phyloP scores from a whole-genome alignment of 2,797 vertebrate genomes.

The Artibeus jamaicensis region DNA sequence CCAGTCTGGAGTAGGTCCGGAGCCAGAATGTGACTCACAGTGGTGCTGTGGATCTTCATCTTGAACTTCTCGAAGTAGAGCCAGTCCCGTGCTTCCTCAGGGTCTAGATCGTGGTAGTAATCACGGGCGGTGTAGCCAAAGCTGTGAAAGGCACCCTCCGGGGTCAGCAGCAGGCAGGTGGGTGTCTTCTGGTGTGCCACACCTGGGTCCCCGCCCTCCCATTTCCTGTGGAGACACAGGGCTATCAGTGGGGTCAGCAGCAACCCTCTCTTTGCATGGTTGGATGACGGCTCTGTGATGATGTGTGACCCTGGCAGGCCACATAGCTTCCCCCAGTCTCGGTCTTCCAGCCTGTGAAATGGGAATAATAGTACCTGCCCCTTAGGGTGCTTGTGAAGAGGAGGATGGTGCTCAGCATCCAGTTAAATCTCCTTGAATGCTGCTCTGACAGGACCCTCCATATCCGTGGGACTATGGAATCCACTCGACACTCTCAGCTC shows the following conservation, averaged over 20 bases:
- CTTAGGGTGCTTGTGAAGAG: background rate
- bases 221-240: slow-evolving; percentile 85
- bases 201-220: slow-evolving; percentile 96
- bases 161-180: slow-evolving; percentile 93
- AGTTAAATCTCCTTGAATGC: background rate
- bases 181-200: slow-evolving; percentile 98
- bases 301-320: background rate
- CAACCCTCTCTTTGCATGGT: background rate
- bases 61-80: slow-evolving; percentile 99
- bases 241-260: background rate
- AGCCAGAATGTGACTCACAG: slow-evolving; percentile 81
- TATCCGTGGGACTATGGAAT: background rate
- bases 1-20: background rate
- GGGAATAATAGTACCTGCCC: background rate
- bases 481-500: background rate
- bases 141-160: slow-evolving; percentile 93
- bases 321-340: background rate
- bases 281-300: background rate
- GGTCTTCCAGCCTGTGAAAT: background rate
- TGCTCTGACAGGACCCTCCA: background rate
- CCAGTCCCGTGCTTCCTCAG: slow-evolving; percentile 94
- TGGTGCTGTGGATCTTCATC: slow-evolving; percentile 97
- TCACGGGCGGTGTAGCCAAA: slow-evolving; percentile 95
- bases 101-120: slow-evolving; percentile 95
- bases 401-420: background rate